Base-by-base conservation (phyloP, 2,113 vertebrate species). In the Salvator merianae region DNA sequence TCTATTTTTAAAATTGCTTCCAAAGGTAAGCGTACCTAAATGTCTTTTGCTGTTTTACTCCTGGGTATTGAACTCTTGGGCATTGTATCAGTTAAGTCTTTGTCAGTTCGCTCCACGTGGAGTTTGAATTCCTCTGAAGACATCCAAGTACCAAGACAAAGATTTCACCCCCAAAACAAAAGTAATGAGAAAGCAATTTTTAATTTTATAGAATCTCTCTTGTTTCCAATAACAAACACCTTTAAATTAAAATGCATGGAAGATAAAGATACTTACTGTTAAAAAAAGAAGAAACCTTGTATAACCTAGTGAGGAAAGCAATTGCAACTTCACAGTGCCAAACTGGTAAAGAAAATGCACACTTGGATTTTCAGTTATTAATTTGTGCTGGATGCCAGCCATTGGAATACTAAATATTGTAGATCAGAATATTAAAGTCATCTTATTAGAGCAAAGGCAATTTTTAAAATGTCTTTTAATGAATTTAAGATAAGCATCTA, bases 101-200 rank as follows among this genome's bases (percentile, higher is more conserved):
- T 38, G 4, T 5, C 38, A 79, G 5, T 10, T 20, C 24, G 9
- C 8, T 50, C 30, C 47, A 50, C 16, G 16, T 34, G 9, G 53
- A 16, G 38, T 68, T 20, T 14, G 28, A 43, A 18, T 16, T 40
- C 24, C 38, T 43, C 77, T 30, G 76, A 34, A 24, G 24, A n/a
- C 34, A 32, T 22, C 34, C 32, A 40, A 28, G 30, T 32, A 13
- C 53, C 16, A 13, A 55, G 14, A 20, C 14, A 59, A 40, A 70
- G 43, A 26, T 0, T 3, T 3, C 10, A 32, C 4, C 20, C 26
- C 2, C 32, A 4, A 16, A 16, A 16, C 7, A 1, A 36, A 10
- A 50, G 40, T 13, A 69, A 69, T 6, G 20, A 47, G 13, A 32
- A 36, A 50, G 10, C 20, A 14, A 18, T 20, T 38, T 4, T 30